Conservation (phyloP, 2,113 vertebrate species). For the Tringa solitaria region DNA sequence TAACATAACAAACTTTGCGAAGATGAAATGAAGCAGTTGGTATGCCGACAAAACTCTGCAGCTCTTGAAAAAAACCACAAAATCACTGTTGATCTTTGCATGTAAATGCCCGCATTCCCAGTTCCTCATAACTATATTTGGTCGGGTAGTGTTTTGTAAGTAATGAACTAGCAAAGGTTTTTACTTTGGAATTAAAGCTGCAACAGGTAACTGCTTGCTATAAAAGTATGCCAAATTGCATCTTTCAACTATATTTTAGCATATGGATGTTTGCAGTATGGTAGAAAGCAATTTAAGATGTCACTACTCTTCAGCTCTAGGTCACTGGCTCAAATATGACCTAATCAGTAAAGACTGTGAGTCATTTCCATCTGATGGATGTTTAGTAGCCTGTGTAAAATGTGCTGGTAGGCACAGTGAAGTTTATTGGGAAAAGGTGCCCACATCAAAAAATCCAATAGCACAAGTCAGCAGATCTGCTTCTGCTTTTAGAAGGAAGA, state of each 20-base stretch:
- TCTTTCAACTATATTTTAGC: constrained; percentile 12
- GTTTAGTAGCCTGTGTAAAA: constrained; percentile 38
- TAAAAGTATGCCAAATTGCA: background rate
- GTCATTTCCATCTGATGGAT: constrained; percentile 39
- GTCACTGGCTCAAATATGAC: constrained; percentile 44
- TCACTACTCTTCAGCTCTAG: constrained; percentile 18
- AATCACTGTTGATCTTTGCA: constrained; percentile 42
- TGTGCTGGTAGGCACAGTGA: background rate
- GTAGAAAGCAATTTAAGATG: constrained; percentile 34
- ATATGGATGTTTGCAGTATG: background rate
- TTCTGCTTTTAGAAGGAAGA: background rate
- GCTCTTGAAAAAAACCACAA: constrained; percentile 34
- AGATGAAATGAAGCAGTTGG: constrained; percentile 45
- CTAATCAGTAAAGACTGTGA: constrained; percentile 42
- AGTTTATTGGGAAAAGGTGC: constrained; percentile 30
- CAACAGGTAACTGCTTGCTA: constrained; percentile 14
- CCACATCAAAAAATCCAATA: constrained; percentile 32
- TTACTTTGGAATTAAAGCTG: background rate
- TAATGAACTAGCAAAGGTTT: background rate
- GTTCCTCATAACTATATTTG: background rate
- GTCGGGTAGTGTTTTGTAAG: background rate
- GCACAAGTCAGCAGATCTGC: background rate
- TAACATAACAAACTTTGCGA: constrained; percentile 36
- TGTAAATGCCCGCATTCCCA: background rate
- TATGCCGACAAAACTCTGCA: constrained; percentile 6